Conservation (phyloP, 2,888 invertebrate genomes). For the Oscheius myriophilus region DNA sequence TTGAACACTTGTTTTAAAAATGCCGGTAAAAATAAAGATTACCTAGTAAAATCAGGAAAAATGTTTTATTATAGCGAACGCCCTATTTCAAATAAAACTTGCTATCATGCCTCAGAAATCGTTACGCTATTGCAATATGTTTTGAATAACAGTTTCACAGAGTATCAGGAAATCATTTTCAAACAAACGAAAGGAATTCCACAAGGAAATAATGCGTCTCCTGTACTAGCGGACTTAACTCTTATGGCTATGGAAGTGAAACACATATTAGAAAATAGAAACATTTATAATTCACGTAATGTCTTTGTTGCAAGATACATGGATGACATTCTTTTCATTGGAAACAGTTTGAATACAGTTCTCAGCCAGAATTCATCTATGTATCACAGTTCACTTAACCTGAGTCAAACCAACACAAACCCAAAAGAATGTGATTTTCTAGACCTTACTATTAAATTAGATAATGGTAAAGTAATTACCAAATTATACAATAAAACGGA, state of each 20-base stretch:
- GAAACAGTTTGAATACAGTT: background rate
- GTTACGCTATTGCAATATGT: background rate
- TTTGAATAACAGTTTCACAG: background rate
- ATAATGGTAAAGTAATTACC: background rate
- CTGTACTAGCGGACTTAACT: background rate
- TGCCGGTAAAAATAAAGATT: too few relatives aligned
- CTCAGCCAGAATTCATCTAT: background rate
- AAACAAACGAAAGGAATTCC: background rate
- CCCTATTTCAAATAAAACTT: background rate
- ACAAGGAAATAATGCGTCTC: slow-evolving; percentile 3
- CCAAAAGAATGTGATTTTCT: background rate
- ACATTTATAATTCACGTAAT: too few relatives aligned
- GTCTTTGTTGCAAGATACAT: background rate
- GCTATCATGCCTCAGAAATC: background rate
- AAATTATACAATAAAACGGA: slow-evolving; percentile 1
- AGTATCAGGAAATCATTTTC: background rate
- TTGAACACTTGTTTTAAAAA: background rate
- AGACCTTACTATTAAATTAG: background rate
- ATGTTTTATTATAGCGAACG: background rate
- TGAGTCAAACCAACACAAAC: background rate
- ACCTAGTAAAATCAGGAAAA: too few relatives aligned
- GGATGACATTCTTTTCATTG: background rate
- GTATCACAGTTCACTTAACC: background rate
- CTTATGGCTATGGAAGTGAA: background rate
- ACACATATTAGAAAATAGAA: background rate